Evolutionary conservation across 1,140 invertebrate genomes (phyloP).

Genomic region (Drosophila pectinifera): DNA sequence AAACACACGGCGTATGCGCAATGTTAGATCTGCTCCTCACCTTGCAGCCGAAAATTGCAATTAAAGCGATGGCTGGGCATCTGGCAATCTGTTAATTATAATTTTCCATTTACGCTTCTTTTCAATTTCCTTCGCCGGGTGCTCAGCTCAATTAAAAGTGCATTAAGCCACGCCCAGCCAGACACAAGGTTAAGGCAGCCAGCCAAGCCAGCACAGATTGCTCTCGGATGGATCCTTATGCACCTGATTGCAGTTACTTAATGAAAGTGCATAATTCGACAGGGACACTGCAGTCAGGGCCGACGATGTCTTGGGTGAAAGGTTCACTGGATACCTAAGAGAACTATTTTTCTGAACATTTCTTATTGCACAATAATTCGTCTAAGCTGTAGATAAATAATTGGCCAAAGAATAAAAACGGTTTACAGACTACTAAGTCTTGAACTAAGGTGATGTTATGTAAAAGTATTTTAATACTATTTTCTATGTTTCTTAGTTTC

Average conservation of each 20-base stretch:
- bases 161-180: slow-evolving; percentile 66
- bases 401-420: no score
- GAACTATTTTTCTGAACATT: not conserved
- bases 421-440: no score
- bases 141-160: slow-evolving; percentile 76
- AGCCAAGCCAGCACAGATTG: slow-evolving; percentile 55
- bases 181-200: slow-evolving; percentile 66
- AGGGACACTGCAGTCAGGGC: slow-evolving; percentile 44
- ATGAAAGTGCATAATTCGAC: slow-evolving; percentile 73
- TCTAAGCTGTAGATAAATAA: not conserved
- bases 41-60: slow-evolving; percentile 40
- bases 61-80: slow-evolving; percentile 47
- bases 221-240: slow-evolving; percentile 60
- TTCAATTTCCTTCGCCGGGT: slow-evolving; percentile 50
- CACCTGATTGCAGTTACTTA: slow-evolving; percentile 78
- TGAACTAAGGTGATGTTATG: no score
- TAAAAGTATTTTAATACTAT: no score
- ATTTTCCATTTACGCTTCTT: slow-evolving; percentile 67
- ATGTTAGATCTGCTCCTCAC: slow-evolving; percentile 32
- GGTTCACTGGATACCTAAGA: not conserved
- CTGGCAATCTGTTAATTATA: slow-evolving; percentile 77
- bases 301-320: slow-evolving; percentile 7
- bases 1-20: slow-evolving; percentile 73
- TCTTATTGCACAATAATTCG: not conserved
- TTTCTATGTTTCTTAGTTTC: no score